Percentiles rank a stretch among this genome's conserved stretches.
phyloP scores from a whole-genome alignment of 1,140 invertebrate genomes.

The Apis laboriosa region DNA sequence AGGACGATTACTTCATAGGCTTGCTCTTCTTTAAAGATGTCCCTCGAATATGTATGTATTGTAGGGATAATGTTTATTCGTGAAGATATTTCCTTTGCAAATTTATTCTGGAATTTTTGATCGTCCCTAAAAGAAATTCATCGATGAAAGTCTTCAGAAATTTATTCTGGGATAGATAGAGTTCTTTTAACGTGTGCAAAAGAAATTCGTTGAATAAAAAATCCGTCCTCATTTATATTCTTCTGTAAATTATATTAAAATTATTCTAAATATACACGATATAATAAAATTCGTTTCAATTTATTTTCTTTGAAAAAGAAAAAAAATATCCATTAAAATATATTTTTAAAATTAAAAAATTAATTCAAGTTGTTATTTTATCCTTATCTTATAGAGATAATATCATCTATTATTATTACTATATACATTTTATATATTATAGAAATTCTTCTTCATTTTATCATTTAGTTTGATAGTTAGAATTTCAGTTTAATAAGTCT shows the following conservation, averaged over 20 bases:
- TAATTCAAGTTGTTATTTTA: no score
- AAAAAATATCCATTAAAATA: not conserved
- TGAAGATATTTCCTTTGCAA: constrained; percentile 1
- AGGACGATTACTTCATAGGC: not conserved
- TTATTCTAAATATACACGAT: not conserved
- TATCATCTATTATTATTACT: no score
- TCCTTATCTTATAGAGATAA: no score
- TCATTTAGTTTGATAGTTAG: no score
- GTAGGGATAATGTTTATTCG: not conserved
- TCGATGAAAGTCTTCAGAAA: not conserved
- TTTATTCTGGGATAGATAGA: not conserved
- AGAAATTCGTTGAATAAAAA: not conserved
- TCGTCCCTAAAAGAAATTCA: not conserved
- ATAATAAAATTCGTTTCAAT: not conserved
- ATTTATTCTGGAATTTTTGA: not conserved
- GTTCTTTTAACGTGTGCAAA: not conserved
- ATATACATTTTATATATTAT: no score
- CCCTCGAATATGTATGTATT: not conserved
- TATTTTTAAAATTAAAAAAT: not conserved
- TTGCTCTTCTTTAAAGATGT: not conserved
- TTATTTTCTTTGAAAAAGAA: not conserved
- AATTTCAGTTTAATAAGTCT: no score
- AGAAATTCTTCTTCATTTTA: no score
- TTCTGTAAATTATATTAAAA: not conserved
- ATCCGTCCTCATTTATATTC: not conserved